A percentile compares a stretch with the other conserved stretches of the same genome.
These are phyloP conservation scores for Ischnura elegans DNA, from an alignment of 2,888 invertebrate genomes.

Conservation along the genomic window DNA sequence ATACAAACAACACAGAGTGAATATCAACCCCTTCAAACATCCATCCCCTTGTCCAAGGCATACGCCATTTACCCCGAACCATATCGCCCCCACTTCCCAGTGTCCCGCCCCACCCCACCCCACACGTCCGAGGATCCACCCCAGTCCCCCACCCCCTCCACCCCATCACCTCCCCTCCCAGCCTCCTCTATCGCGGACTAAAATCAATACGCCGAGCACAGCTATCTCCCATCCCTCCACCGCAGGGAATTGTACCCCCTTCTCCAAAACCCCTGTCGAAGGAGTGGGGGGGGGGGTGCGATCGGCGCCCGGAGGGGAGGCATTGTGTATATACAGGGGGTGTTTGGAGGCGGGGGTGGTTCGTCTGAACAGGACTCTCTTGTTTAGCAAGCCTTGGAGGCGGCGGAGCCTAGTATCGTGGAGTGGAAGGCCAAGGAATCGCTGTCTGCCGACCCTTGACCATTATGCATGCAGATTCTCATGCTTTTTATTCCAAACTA, in stretches of 20 bases:
- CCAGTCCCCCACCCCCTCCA: neutral
- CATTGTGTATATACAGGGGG: neutral
- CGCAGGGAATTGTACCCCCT: neutral
- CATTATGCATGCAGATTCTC: neutral
- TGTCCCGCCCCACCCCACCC: neutral
- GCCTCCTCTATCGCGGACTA: neutral
- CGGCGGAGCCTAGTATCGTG: neutral
- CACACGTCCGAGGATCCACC: too few species aligned
- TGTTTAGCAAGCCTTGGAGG: neutral
- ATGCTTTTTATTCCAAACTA: neutral
- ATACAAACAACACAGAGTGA: too few species aligned
- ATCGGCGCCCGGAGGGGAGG: neutral
- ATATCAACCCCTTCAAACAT: neutral
- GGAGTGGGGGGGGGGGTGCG: neutral
- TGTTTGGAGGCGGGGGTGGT: neutral
- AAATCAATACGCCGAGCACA: conserved; percentile 58
- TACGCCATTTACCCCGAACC: conserved; percentile 51
- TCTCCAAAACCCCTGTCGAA: neutral
- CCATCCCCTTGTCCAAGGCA: conserved; percentile 49
- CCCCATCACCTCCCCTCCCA: neutral
- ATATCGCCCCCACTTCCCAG: neutral
- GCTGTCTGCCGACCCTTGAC: neutral
- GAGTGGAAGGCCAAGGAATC: neutral
- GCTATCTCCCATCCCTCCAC: neutral
- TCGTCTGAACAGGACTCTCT: conserved; percentile 27